A percentile compares a stretch with the other conserved stretches of the same genome.
These are phyloP conservation scores for Latrodectus elegans DNA, from an alignment of 2,888 invertebrate genomes.

Conservation along the genomic window DNA sequence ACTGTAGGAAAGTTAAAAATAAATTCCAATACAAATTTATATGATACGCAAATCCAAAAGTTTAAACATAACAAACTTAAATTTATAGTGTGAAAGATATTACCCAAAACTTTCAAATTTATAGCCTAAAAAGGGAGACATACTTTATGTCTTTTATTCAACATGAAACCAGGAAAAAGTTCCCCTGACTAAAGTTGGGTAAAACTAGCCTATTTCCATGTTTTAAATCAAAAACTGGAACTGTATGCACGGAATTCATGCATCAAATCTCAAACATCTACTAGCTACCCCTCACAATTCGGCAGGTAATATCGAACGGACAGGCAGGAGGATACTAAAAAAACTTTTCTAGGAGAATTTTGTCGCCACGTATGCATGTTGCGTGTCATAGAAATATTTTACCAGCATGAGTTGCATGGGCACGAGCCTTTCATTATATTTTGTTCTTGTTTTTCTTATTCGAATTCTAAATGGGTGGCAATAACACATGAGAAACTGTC, in stretches of 20 bases:
- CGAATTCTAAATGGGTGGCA: neutral
- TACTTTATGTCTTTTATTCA: neutral
- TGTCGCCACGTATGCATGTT: conserved; percentile 60
- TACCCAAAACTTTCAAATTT: no score
- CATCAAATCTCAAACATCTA: conserved; percentile 39
- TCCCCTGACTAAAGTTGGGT: neutral
- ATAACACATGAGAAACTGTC: neutral
- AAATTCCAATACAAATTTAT: no score
- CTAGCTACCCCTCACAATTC: neutral
- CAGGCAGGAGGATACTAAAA: neutral
- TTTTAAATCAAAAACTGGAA: conserved; percentile 25
- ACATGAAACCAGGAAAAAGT: neutral
- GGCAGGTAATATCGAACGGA: neutral
- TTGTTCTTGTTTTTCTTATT: neutral
- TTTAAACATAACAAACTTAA: no score
- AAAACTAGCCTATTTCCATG: neutral
- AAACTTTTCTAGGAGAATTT: conserved; percentile 30
- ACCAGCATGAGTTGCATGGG: conserved; percentile 15
- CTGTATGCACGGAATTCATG: conserved; percentile 48
- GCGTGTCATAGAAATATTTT: conserved; percentile 41
- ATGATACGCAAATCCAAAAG: no score
- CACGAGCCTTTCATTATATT: neutral
- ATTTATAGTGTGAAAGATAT: no score
- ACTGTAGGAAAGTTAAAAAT: no score
- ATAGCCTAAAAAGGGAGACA: neutral